Percentiles rank a stretch among this genome's conserved stretches.
Evolutionary conservation across 2,113 vertebrate species (phyloP).

Genomic region (Cryptomyrus ogoouensis): DNA sequence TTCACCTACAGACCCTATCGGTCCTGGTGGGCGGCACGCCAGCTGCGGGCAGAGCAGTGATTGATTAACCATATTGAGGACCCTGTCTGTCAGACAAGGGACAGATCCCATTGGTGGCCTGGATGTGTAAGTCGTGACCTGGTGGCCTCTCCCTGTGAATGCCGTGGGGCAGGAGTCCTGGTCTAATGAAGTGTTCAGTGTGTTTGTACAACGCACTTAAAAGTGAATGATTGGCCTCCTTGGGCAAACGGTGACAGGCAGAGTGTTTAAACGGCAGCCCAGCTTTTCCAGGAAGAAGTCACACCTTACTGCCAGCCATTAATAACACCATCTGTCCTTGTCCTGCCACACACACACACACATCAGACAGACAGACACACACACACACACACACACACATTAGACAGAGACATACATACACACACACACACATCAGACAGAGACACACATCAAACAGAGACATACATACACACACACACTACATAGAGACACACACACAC

Average conservation of each 20-base stretch:
- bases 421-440: not conserved
- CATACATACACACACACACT: too few species aligned
- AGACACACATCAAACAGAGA: not conserved
- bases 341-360: not conserved
- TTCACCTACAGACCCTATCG: not conserved
- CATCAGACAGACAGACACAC: not conserved
- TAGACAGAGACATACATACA: not conserved
- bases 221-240: slow-evolving; percentile 12
- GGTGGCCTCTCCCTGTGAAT: not conserved
- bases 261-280: slow-evolving; percentile 19
- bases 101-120: not conserved
- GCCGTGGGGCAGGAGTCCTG: not conserved
- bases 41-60: not conserved
- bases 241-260: slow-evolving; percentile 9
- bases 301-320: slow-evolving; percentile 6
- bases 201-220: slow-evolving; percentile 21
- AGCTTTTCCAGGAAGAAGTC: slow-evolving; percentile 1
- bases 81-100: not conserved
- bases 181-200: slow-evolving; percentile 12
- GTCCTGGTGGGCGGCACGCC: not conserved
- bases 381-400: not conserved
- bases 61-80: not conserved
- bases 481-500: not conserved
- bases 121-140: not conserved
- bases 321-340: slow-evolving; percentile 28